A percentile compares a stretch with the other conserved stretches of the same genome.
phyloP scores from a whole-genome alignment of 2,888 invertebrate genomes.

The Drosophila peninsularis region DNA sequence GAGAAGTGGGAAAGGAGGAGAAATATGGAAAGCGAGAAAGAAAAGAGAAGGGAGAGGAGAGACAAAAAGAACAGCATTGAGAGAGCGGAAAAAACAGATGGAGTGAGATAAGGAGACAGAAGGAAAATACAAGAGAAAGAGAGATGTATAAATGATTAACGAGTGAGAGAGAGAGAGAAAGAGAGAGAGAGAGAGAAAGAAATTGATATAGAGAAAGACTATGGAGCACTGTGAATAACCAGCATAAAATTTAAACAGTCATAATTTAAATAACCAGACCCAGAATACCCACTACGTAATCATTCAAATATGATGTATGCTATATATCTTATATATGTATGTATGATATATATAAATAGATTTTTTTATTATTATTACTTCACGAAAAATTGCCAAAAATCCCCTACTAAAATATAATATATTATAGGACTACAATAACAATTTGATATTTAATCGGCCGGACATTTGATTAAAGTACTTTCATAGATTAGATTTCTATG shows the following conservation, averaged over 20 bases:
- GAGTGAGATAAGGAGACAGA: not conserved
- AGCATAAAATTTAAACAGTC: not conserved
- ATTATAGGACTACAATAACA: not conserved
- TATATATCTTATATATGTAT: not conserved
- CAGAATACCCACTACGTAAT: not conserved
- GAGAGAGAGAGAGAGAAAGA: not conserved
- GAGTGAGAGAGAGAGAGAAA: not conserved
- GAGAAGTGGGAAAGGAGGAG: not conserved
- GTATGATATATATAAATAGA: not conserved
- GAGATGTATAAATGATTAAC: not conserved
- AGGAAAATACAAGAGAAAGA: not conserved
- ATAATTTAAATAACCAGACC: not conserved
- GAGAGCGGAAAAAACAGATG: not conserved
- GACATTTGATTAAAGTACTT: not conserved
- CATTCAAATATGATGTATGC: not conserved
- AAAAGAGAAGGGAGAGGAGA: no score
- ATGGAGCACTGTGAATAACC: not conserved
- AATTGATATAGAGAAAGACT: not conserved
- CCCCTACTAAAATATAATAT: not conserved
- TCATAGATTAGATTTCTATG: slow-evolving; percentile 1
- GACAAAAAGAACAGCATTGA: not conserved
- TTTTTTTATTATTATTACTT: not conserved
- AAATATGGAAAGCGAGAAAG: not conserved
- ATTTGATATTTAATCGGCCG: not conserved
- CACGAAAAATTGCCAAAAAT: not conserved